Evolutionary conservation across 2,888 invertebrate species (phyloP), one percentile per base, ranked within the genome.

Genomic region (Drosophila kambysellisi): DNA sequence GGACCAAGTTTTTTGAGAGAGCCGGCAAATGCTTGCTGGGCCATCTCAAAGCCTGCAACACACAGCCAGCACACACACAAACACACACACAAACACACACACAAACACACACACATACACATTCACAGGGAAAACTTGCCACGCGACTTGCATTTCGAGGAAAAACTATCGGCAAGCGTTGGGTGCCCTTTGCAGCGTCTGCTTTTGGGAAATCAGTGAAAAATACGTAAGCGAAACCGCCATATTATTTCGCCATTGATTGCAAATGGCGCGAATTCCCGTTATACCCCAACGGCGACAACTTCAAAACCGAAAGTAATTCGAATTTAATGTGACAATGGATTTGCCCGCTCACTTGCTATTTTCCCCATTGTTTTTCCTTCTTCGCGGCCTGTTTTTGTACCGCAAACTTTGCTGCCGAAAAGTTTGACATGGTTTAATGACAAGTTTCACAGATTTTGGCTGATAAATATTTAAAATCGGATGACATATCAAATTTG

Each of bases 161-260:
- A 59, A 57, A 67, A 80, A 76, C 79, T 80, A 79, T 79, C 66
- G 64, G 67, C 74, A 82, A 79, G 82, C 66, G 33, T 62, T 59
- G 79, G 78, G 70, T 82, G 74, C 74, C 43, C 46, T 25, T 39
- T 57, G 43, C 76, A 48, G 58, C 48, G 53, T 70, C 17, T 66
- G 78, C 76, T 64, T 65, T 59, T 76, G 86, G 86, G 68, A 76
- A 82, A 82, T 85, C 86, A 76, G 81, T 83, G 83, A 73, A 77
- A 79, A 76, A 79, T 76, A 72, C 76, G 84, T 87, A 83, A 83
- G 52, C 84, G 87, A 83, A 88, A 84, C 88, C 85, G 82, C 80
- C 80, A 82, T 88, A 88, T 87, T 87, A 87, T 85, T 88, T 80
- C 82, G 69, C 84, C 84, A 84, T 84, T 88, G 88, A 84, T 88